These are phyloP conservation scores for Nannoperca australis DNA, from an alignment of 2,797 vertebrate genomes.

Conservation along the genomic window DNA sequence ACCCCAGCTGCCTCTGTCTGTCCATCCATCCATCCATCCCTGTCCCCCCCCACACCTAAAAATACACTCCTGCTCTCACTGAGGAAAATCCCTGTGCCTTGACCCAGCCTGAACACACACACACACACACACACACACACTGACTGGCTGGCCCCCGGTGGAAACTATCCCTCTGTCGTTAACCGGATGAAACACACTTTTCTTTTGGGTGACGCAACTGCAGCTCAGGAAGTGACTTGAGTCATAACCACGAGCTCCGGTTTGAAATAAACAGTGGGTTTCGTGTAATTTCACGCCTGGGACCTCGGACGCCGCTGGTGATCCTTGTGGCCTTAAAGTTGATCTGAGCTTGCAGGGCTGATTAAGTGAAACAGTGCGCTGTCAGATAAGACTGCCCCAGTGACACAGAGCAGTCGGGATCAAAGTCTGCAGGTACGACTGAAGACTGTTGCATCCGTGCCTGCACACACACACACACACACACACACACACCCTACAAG, in stretches of 20 bases:
- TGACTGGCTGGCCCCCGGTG: slow-evolving; percentile 33
- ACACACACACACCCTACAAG: neutral
- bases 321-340: no score
- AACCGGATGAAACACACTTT: slow-evolving; percentile 45
- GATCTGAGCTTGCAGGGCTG: slow-evolving; percentile 8
- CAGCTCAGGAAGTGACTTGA: slow-evolving; percentile 56
- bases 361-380: slow-evolving; percentile 24
- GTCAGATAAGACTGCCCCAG: slow-evolving; percentile 59
- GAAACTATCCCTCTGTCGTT: slow-evolving; percentile 65
- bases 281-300: neutral
- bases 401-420: slow-evolving; percentile 56
- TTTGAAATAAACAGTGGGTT: neutral
- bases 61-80: slow-evolving; percentile 81
- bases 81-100: slow-evolving; percentile 80
- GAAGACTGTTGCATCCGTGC: slow-evolving; percentile 32
- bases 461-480: slow-evolving; percentile 9
- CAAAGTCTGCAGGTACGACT: slow-evolving; percentile 72
- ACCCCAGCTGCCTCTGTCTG: slow-evolving; percentile 84
- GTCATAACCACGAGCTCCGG: slow-evolving; percentile 15
- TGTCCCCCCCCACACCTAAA: slow-evolving; percentile 68
- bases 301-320: no score
- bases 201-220: slow-evolving; percentile 35
- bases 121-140: slow-evolving; percentile 38
- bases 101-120: slow-evolving; percentile 51
- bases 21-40: slow-evolving; percentile 66